Conservation (phyloP, 1,140 invertebrate species). For the Drosophila murphyi region DNA sequence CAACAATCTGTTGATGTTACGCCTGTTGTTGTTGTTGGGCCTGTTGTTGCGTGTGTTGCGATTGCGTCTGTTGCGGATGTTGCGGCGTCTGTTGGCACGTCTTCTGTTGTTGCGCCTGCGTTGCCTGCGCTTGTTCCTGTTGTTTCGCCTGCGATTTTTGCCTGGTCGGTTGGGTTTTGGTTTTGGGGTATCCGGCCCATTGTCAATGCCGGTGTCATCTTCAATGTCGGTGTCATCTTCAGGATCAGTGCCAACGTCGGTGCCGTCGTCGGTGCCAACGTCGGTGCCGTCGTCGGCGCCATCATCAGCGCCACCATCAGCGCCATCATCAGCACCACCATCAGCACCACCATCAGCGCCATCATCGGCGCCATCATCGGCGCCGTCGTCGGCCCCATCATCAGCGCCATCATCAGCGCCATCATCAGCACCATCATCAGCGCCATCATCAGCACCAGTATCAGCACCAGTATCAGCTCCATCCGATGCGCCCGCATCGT, state of each 20-base stretch:
- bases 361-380: not conserved
- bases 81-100: not conserved
- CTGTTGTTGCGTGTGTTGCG: not conserved
- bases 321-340: not conserved
- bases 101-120: not conserved
- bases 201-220: not conserved
- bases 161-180: not conserved
- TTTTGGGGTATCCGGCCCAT: not conserved
- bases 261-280: not conserved
- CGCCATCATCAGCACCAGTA: not conserved
- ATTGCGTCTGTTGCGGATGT: slow-evolving; percentile 13
- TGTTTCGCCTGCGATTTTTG: not conserved
- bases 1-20: not conserved
- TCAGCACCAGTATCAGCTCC: slow-evolving; percentile 1
- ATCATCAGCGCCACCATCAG: not conserved
- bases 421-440: not conserved
- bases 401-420: not conserved
- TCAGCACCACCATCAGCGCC: not conserved
- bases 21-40: slow-evolving; percentile 7
- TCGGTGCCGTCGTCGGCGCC: not conserved
- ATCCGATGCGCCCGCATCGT: not conserved
- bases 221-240: not conserved
- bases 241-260: not conserved
- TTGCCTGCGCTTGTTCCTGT: slow-evolving; percentile 5
- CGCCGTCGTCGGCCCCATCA: not conserved